phyloP scores from a whole-genome alignment of 1,140 invertebrate genomes.

The Paracyclopina nana region DNA sequence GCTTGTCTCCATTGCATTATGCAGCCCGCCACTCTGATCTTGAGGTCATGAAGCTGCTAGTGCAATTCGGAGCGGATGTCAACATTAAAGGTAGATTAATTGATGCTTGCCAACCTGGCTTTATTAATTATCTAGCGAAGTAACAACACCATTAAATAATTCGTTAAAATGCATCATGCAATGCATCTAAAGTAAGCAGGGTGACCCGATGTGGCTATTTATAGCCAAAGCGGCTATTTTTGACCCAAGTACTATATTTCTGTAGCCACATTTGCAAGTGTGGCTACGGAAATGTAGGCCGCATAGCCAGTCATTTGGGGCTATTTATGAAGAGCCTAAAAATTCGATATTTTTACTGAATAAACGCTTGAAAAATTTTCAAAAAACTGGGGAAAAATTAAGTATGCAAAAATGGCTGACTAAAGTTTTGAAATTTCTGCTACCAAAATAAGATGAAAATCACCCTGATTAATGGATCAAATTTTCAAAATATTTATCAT shows the following conservation, averaged over 20 bases:
- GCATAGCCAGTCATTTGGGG: too few relatives aligned
- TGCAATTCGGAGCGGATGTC: conserved; percentile 27
- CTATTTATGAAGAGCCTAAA: not conserved
- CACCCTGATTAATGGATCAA: too few relatives aligned
- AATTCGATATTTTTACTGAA: not conserved
- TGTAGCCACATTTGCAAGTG: too few relatives aligned
- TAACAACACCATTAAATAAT: not conserved
- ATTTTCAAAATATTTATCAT: too few relatives aligned
- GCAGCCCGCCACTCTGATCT: conserved; percentile 28
- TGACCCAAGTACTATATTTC: not conserved
- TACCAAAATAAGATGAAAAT: too few relatives aligned
- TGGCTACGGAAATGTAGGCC: too few relatives aligned
- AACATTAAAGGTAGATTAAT: conserved; percentile 23
- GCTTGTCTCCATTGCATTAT: conserved; percentile 28
- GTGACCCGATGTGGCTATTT: not conserved
- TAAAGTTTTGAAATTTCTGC: too few relatives aligned
- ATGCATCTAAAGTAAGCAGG: not conserved
- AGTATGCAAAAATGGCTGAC: too few relatives aligned
- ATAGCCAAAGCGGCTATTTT: not conserved
- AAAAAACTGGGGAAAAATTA: too few relatives aligned
- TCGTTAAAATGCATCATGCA: not conserved
- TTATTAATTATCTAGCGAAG: not conserved
- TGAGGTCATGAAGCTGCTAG: conserved; percentile 24
- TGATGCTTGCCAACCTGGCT: not conserved
- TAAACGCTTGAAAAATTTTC: too few relatives aligned